Evolutionary conservation across 2,113 vertebrate genomes (phyloP).

Genomic region (Fulica atra): DNA sequence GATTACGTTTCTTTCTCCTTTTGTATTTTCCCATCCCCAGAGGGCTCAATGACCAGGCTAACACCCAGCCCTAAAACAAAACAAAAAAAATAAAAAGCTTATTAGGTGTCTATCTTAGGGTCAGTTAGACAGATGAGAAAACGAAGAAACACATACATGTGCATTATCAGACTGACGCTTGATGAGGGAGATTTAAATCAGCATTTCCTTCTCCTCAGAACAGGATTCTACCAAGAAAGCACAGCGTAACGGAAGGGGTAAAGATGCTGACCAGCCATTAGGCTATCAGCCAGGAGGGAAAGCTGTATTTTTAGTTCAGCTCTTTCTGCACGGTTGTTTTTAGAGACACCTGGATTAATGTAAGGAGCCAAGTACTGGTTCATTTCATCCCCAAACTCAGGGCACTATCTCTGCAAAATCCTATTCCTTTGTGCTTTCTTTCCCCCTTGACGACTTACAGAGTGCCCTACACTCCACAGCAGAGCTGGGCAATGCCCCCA

Average conservation of each 20-base stretch:
- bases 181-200: neutral
- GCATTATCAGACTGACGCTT: neutral
- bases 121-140: neutral
- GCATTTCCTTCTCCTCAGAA: neutral
- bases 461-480: neutral
- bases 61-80: neutral
- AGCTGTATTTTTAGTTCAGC: neutral
- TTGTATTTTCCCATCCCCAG: neutral
- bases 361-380: rapidly evolving
- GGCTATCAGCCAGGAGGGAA: neutral
- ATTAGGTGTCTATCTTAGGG: neutral
- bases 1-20: neutral
- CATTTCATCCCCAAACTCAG: neutral
- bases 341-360: rapidly evolving
- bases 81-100: neutral
- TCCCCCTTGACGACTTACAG: neutral
- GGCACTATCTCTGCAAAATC: neutral
- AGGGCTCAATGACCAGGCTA: neutral
- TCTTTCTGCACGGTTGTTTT: neutral
- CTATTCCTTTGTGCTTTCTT: neutral
- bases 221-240: neutral
- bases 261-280: neutral
- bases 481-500: neutral
- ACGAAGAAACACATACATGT: neutral
- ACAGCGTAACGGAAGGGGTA: neutral